A percentile compares a stretch with the other conserved stretches of the same genome.
These are phyloP conservation scores for Carassius gibelio DNA, from an alignment of 2,113 vertebrate genomes.

Conservation along the genomic window DNA sequence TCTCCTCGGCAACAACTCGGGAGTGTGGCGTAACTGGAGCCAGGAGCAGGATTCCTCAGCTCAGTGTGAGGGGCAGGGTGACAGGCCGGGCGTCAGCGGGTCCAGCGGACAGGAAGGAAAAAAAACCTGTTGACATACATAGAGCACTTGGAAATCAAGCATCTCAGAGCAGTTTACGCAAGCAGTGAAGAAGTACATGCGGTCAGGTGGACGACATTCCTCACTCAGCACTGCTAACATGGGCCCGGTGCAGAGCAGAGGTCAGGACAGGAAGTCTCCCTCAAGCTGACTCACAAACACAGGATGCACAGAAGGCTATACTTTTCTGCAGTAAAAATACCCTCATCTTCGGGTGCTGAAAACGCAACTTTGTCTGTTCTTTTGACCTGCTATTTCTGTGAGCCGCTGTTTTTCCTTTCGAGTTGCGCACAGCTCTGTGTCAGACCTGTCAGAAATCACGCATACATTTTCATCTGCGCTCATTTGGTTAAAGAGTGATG, in stretches of 20 bases:
- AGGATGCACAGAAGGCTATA: not conserved
- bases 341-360: conserved; percentile 8
- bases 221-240: conserved; percentile 35
- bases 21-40: conserved; percentile 33
- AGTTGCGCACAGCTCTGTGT: not conserved
- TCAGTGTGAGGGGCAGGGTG: conserved; percentile 26
- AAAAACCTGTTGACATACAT: conserved; percentile 59
- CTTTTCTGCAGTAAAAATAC: conserved; percentile 42
- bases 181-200: conserved; percentile 58
- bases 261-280: conserved; percentile 54
- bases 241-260: conserved; percentile 1
- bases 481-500: conserved; percentile 26
- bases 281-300: conserved; percentile 43
- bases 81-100: conserved; percentile 49
- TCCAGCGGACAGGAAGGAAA: conserved; percentile 63
- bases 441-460: not conserved
- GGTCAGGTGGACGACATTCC: conserved; percentile 67
- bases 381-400: not conserved
- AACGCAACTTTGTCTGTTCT: not conserved
- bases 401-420: not conserved
- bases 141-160: conserved; percentile 45
- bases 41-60: conserved; percentile 38
- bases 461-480: not conserved
- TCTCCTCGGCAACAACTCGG: conserved; percentile 48
- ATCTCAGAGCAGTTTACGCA: conserved; percentile 34